Evolutionary conservation across 2,888 invertebrate species (phyloP).

Genomic region (Lycophotia porphyrea): DNA sequence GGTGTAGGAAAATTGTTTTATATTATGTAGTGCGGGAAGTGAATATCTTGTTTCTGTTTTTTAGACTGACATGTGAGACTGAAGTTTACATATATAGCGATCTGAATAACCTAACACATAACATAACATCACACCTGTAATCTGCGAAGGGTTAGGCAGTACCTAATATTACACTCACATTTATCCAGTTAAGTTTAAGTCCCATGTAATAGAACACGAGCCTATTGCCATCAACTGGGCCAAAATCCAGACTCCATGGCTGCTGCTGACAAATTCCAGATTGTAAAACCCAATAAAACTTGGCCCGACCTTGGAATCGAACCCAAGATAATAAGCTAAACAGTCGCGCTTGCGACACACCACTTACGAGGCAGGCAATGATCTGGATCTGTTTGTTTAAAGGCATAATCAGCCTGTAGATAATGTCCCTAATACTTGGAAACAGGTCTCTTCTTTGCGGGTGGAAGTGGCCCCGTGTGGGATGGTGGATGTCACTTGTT

Average conservation of each 20-base stretch:
- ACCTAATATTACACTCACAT: neutral
- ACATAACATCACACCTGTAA: neutral
- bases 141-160: neutral
- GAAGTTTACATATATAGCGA: neutral
- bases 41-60: slow-evolving; percentile 21
- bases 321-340: neutral
- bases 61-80: neutral
- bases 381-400: neutral
- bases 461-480: neutral
- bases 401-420: neutral
- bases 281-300: neutral
- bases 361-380: neutral
- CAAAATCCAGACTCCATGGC: neutral
- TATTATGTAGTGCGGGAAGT: slow-evolving; percentile 35
- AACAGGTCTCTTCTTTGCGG: neutral
- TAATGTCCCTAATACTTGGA: neutral
- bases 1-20: slow-evolving; percentile 53
- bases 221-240: neutral
- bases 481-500: neutral
- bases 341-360: neutral
- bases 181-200: neutral
- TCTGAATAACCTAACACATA: neutral
- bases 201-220: neutral
- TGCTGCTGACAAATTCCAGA: neutral
- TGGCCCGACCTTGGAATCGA: neutral